These are phyloP conservation scores for Drosophila sproati DNA, from an alignment of 1,140 invertebrate genomes.

Conservation along the genomic window DNA sequence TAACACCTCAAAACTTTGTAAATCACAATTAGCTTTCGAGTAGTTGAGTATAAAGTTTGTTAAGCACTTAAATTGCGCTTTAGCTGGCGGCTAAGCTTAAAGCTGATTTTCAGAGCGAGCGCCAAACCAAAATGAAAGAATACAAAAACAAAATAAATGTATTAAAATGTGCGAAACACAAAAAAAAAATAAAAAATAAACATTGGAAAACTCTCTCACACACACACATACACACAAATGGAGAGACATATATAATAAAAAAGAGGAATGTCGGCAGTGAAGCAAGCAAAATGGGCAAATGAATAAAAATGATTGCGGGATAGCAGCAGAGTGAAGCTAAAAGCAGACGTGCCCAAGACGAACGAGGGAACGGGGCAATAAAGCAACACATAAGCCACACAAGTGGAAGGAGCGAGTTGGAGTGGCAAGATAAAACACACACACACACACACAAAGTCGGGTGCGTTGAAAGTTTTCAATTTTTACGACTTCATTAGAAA, in stretches of 20 bases:
- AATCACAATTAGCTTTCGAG: not conserved
- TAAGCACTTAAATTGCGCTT: constrained; percentile 14
- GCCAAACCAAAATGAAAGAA: constrained; percentile 3
- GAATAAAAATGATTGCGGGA: constrained; percentile 54
- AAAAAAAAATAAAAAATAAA: constrained; percentile 8
- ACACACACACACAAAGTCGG: constrained; percentile 17
- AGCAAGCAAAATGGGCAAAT: constrained; percentile 50
- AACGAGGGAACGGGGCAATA: constrained; percentile 38
- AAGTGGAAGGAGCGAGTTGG: not conserved
- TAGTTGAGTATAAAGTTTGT: not conserved
- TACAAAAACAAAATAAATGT: constrained; percentile 28
- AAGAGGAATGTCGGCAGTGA: constrained; percentile 33
- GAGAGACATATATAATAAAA: not conserved
- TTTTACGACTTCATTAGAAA: constrained; percentile 79
- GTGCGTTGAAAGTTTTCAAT: constrained; percentile 76
- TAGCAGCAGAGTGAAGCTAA: constrained; percentile 16
- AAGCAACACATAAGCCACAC: constrained; percentile 44
- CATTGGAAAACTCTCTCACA: not conserved
- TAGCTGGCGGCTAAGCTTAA: constrained; percentile 24
- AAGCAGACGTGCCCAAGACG: constrained; percentile 18
- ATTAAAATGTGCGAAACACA: constrained; percentile 25
- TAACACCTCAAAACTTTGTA: not conserved
- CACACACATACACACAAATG: constrained; percentile 1
- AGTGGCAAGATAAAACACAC: constrained; percentile 29
- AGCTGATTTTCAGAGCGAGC: constrained; percentile 25